A percentile compares a stretch with the other conserved stretches of the same genome.
Conservation (phyloP, 2,888 invertebrate genomes). For the Hyalella azteca region DNA sequence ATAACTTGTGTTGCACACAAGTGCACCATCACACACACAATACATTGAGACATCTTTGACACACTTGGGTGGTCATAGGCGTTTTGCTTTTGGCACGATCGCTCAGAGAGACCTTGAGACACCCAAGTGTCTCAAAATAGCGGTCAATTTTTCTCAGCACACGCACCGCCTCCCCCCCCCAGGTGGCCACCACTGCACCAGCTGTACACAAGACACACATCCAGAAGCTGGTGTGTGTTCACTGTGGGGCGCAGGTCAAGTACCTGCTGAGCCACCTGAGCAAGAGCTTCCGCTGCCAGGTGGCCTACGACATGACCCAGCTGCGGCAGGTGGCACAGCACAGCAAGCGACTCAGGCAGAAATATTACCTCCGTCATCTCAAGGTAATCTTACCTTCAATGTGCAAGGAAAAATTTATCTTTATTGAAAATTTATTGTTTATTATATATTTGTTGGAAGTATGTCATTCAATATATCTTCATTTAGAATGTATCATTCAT, state of each 20-base stretch:
- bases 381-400: background rate
- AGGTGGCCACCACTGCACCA: too few relatives aligned
- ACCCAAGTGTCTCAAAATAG: too few relatives aligned
- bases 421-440: background rate
- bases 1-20: too few relatives aligned
- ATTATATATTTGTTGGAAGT: background rate
- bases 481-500: background rate
- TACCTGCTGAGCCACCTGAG: slow-evolving; percentile 14
- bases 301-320: background rate
- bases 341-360: background rate
- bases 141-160: too few relatives aligned
- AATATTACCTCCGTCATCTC: background rate
- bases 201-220: background rate
- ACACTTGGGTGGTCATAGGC: too few relatives aligned
- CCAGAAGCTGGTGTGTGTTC: background rate
- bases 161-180: too few relatives aligned
- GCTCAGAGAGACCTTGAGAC: too few relatives aligned
- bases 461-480: background rate
- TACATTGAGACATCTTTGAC: too few relatives aligned
- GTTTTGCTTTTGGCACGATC: too few relatives aligned
- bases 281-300: slow-evolving; percentile 22
- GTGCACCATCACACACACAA: too few relatives aligned
- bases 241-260: background rate
- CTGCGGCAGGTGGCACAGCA: background rate
- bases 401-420: background rate